These are phyloP conservation scores for Pammene fasciana DNA, from an alignment of 2,888 invertebrate species.

Conservation along the genomic window DNA sequence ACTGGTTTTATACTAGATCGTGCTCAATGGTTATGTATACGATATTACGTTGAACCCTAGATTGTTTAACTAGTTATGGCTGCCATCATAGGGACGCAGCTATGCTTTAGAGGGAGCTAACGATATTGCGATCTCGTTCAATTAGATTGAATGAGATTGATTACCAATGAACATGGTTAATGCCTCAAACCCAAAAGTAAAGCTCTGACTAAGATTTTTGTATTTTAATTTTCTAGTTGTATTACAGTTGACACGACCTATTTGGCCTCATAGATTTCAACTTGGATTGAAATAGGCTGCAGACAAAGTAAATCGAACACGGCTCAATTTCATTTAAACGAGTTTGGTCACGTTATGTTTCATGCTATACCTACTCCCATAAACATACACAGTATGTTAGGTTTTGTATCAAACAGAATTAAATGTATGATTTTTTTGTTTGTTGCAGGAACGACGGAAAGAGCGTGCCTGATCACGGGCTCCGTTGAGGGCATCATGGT, in stretches of 20 bases:
- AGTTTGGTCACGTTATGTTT: slow-evolving; percentile 18
- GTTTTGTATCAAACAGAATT: not conserved
- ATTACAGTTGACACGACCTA: not conserved
- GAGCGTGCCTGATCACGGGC: slow-evolving; percentile 96
- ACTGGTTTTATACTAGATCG: too few relatives aligned
- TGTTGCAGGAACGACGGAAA: slow-evolving; percentile 92
- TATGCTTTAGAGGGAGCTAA: too few relatives aligned
- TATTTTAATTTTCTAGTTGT: too few relatives aligned
- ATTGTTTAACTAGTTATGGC: too few relatives aligned
- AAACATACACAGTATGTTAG: slow-evolving; percentile 2
- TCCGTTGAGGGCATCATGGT: slow-evolving; percentile 95
- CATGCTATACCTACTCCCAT: not conserved
- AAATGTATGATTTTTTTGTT: slow-evolving; percentile 1
- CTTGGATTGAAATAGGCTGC: not conserved
- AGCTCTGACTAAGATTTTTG: too few relatives aligned
- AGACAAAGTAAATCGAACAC: not conserved
- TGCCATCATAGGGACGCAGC: too few relatives aligned
- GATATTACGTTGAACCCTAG: too few relatives aligned
- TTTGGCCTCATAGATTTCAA: not conserved
- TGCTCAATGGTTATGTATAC: too few relatives aligned
- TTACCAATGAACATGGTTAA: too few relatives aligned
- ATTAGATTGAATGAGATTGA: too few relatives aligned
- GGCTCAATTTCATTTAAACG: slow-evolving; percentile 4
- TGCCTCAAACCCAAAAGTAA: too few relatives aligned
- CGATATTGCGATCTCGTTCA: too few relatives aligned